Evolutionary conservation across 2,113 vertebrate species (phyloP), one percentile per base, ranked within the genome.

Genomic region (Cariama cristata): DNA sequence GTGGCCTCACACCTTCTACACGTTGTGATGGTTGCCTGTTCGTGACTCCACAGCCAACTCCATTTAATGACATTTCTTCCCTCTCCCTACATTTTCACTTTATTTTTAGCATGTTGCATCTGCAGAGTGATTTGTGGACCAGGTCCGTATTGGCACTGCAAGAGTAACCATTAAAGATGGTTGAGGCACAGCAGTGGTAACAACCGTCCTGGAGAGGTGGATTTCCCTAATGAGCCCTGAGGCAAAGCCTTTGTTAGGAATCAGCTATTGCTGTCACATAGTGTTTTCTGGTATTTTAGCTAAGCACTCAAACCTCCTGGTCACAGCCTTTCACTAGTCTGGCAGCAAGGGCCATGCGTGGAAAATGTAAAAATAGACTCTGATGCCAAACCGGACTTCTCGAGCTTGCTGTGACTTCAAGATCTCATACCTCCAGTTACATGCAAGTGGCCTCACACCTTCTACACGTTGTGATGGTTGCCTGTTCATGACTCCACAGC

Each of bases 271-370:
- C 55, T 52, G 52, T 24, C 38, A 67, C 42, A 12, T 11, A 15
- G 33, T n/a, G 14, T 19, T 75, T 95, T 76, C 68, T 92, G 22
- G 38, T 76, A 42, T 73, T 96, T 86, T 79, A 56, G 73, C 45
- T 88, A 82, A 63, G 35, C 53, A 63, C 80, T 80, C 72, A 79
- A 52, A 62, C 15, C 32, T 94, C 74, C 75, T 88, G 45, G 53
- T 87, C 22, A 32, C n/a, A 74, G 53, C 40, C 30, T 68, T 76
- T 28, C 27, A 14, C 19, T 27, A 16, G 11, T 33, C 33, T 66
- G 76, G 33, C n/a, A 68, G 72, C 17, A 50, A 62, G 17, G 35
- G 23, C 40, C 50, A 2, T 0, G 8, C 6, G 4, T 14, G 28
- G 7, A 67, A 82, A 53, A 50, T 11, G 5, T 62, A 42, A 79